Conservation (phyloP, 2,888 invertebrate genomes). For the Cataglyphis cursor region DNA sequence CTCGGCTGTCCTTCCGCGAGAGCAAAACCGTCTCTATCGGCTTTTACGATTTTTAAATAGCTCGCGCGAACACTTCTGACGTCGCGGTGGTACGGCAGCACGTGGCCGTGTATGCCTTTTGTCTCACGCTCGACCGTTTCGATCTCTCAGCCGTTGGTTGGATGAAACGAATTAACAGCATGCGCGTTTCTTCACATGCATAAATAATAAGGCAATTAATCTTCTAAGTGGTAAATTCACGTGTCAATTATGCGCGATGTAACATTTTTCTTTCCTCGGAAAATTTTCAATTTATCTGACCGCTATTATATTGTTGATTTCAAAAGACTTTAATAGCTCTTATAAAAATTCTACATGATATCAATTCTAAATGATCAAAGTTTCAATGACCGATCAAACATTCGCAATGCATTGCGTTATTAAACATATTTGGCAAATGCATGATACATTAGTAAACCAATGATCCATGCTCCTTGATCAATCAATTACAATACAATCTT, state of each 20-base stretch:
- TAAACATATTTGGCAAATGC: constrained; percentile 3
- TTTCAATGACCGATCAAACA: background rate
- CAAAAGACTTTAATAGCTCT: constrained; percentile 5
- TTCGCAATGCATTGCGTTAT: background rate
- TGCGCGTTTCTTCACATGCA: constrained; percentile 18
- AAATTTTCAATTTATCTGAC: background rate
- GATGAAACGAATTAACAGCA: constrained; percentile 48
- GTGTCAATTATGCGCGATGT: constrained; percentile 27
- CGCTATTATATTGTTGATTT: background rate
- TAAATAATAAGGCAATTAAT: constrained; percentile 47
- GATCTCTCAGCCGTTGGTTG: constrained; percentile 28
- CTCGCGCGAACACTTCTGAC: constrained; percentile 74
- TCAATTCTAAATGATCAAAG: background rate
- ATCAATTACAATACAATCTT: background rate
- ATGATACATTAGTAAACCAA: background rate
- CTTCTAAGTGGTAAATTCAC: constrained; percentile 15
- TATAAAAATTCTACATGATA: no score
- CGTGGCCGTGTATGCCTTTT: constrained; percentile 59
- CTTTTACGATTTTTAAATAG: constrained; percentile 86
- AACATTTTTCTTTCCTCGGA: constrained; percentile 9
- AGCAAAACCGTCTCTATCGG: constrained; percentile 78
- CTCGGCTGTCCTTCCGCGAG: constrained; percentile 56
- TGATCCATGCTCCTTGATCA: constrained; percentile 6
- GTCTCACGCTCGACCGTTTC: constrained; percentile 59
- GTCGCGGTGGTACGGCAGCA: constrained; percentile 61